phyloP scores from a whole-genome alignment of 92 coral and sea anemone species.

The Virgularia gustaviana region DNA sequence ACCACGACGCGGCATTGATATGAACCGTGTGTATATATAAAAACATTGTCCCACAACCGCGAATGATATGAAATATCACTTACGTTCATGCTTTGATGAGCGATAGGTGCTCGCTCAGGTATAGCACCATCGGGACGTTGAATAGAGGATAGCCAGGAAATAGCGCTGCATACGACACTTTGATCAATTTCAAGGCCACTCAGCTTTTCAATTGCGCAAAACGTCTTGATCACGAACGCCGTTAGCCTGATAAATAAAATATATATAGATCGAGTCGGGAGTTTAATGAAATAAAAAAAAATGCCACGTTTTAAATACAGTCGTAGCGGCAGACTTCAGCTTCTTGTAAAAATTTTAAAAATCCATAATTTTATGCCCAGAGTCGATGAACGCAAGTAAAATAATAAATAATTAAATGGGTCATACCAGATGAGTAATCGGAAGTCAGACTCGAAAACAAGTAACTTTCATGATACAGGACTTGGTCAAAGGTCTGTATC shows the following conservation, averaged over 20 bases:
- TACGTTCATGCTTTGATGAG: conserved; percentile 35
- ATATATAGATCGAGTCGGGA: no score
- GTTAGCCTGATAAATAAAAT: conserved; percentile 12
- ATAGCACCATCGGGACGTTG: conserved; percentile 33
- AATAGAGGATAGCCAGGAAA: neutral
- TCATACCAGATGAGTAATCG: no score
- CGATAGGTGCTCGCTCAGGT: conserved; percentile 19
- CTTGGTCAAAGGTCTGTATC: no score
- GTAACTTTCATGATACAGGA: no score
- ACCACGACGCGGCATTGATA: neutral
- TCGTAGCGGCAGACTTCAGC: no score
- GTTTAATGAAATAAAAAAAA: no score
- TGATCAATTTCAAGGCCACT: conserved; percentile 25
- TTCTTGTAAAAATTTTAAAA: no score
- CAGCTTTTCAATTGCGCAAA: conserved; percentile 22
- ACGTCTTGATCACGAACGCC: conserved; percentile 32
- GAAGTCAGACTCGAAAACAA: no score
- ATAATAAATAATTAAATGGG: no score
- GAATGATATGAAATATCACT: neutral
- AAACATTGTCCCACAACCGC: neutral
- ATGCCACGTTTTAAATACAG: no score
- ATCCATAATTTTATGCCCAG: no score
- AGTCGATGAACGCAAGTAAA: no score
- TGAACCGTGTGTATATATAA: neutral
- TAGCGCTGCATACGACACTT: conserved; percentile 15